Base-by-base conservation (phyloP, 2,888 invertebrate species). In the Dastarcus helophoroides region DNA sequence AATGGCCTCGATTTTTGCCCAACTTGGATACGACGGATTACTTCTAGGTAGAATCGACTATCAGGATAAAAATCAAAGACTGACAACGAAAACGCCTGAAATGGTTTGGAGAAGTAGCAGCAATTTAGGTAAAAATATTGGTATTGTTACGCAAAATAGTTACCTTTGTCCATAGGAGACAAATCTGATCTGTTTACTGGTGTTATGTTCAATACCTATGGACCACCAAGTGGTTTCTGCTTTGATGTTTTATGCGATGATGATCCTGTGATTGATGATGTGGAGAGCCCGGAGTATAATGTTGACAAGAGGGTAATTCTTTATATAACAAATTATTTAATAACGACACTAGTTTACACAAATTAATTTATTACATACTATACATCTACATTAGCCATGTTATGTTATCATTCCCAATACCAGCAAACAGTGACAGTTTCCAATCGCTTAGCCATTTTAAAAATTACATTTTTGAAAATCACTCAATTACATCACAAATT, bases 141-240 rank as follows among this genome's bases (percentile, higher is more conserved):
- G 19, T 7, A 17, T 7, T 17, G 6, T 7, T 17, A 17, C n/a
- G n/a, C 19, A 17, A 17, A 23, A 23, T 23, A 9, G 10, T 10
- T 23, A 8, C 19, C 6, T 17, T 17, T 7, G 6, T 17, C n/a
- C 51, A 21, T 35, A 76, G 78, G 75, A 1, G 67, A 71, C 14
- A 47, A 67, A 0, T 71, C 79, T 0, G 72, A 80, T 44, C 61
- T 95, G 4, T 90, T 94, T 48, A 89, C 90, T 0, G 82, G 89
- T 0, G 77, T 79, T 0, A 63, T 91, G 7, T 83, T 70, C 56
- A 88, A 90, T 46, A 74, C 71, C 1, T 93, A 93, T 53, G 72
- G 73, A 0, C 81, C 90, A 0, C 95, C 95, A 0, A 67, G 72
- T 4, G 93, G 91, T 0, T 95, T 93, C 58, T 95, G 95, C 51